Evolutionary conservation across 2,113 vertebrate species (phyloP).

Genomic region (Morone chrysops): DNA sequence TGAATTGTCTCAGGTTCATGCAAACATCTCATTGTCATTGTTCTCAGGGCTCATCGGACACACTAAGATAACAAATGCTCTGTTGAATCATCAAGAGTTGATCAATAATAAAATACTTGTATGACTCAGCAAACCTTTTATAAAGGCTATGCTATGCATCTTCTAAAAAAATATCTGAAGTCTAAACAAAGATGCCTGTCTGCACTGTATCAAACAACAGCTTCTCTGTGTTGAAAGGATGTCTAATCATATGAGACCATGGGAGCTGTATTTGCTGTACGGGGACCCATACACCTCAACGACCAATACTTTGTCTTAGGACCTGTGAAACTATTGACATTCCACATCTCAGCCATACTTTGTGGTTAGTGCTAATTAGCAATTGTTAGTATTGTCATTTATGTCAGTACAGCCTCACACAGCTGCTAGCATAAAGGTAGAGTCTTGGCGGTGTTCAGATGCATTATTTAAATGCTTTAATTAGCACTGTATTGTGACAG

Average conservation of each 20-base stretch:
- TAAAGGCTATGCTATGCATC: neutral
- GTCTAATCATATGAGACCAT: neutral
- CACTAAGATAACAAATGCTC: neutral
- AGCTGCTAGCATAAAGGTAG: too few relatives aligned
- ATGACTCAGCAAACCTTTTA: neutral
- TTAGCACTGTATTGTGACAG: neutral
- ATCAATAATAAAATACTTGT: neutral
- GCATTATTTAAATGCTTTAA: too few relatives aligned
- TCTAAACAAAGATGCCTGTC: neutral
- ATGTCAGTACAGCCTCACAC: neutral
- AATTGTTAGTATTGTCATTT: neutral
- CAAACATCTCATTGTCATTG: neutral
- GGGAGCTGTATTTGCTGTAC: neutral
- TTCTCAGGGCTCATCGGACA: too few relatives aligned
- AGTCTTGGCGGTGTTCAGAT: too few relatives aligned
- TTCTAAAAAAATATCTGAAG: neutral
- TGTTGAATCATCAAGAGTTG: neutral
- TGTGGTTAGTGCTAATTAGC: neutral
- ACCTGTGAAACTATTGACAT: neutral
- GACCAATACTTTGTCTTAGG: neutral
- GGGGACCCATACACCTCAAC: neutral
- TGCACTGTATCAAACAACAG: neutral
- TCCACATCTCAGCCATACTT: neutral
- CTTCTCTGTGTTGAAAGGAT: neutral
- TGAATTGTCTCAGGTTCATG: conserved; percentile 19